Evolutionary conservation across 1,140 invertebrate genomes (phyloP), one percentile per base, ranked within the genome.

Genomic region (Leptinotarsa defecta): DNA sequence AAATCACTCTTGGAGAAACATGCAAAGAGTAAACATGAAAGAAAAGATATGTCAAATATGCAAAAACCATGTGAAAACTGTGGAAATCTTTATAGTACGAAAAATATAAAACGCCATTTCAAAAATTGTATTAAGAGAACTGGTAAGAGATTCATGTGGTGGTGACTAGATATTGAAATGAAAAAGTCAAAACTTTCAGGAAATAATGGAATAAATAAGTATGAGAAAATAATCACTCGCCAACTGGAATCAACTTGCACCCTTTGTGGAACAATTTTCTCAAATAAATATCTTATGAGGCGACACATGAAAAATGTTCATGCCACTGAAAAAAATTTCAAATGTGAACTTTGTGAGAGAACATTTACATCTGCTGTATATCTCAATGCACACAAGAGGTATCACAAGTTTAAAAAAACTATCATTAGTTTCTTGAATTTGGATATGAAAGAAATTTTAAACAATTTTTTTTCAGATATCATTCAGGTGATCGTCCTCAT

Each of bases 261-360:
- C 57, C 61, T 57, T 67, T 80, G 49, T 80, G 81, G 71, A 63
- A 70, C 13, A 67, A 67, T n/a, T 19, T 81, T 82, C 62, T 76
- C 43, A 3, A 80, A 79, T 24, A 80, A 79, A 68, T 80, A 81
- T 74, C 70, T 81, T n/a, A 43, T 80, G n/a, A 79, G 77, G 67
- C 61, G 80, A 8, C 81, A 82, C 48, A 57, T 76, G 49, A 49
- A 68, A 61, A 81, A 81, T 71, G 81, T 82, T 17, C 91, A 92
- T 84, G 88, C 89, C 43, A 91, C 90, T 2, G 90, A 89, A 72
- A 89, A 90, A 74, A 87, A 89, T 57, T 89, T 88, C 82, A 84
- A 90, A 2, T 92, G 91, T 85, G 89, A 91, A 77, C 89, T 92
- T 34, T 94, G 94, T 84, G 90, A 90, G 20, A 94, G 96, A 86